Base-by-base conservation (phyloP, 2,797 vertebrate genomes). In the Sebastolobus alascanus region DNA sequence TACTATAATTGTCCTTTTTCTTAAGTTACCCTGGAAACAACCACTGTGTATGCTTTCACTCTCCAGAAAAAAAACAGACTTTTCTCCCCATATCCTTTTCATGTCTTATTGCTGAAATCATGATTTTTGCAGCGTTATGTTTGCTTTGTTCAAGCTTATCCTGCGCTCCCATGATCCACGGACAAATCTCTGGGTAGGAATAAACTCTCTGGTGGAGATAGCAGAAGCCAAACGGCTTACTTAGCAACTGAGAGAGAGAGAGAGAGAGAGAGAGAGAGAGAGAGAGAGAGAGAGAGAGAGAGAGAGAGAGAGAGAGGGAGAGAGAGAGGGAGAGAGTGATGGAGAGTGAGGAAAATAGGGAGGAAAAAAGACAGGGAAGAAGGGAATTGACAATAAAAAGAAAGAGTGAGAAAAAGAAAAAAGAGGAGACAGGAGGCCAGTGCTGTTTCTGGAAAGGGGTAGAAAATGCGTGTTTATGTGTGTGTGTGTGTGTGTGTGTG, bases 211-310 rank as follows among this genome's bases (percentile, higher is more conserved):
- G 16, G 71, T n/a, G 46, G 46, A 79, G 69, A 85, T 46, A 75
- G 84, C 70, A 67, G 59, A 71, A 80, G 71, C 76, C 68, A 77
- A 87, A 84, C 14, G 33, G 73, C 75, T 90, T 85, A 87, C 63
- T 80, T 75, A 84, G 68, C 61, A 59, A 68, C 68, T 72, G 80
- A 77, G 29, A 20, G 68, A n/a, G n/a, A n/a, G n/a, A n/a, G n/a
- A n/a, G 65, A 35, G 9, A 37, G 13, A 35, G 25, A 59, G 46
- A 54, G 64, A n/a, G 2, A 27, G 25, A 29, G 5, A 63, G 10
- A 12, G 6, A 9, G 9, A 46, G 20, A 55, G 64, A n/a, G 4
- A 29, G 7, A 18, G 6, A 64, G 2, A 6, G 11, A 43, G 14
- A n/a, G 61, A 31, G 6, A 38, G 9, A 29, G 20, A 59, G 61